phyloP scores from a whole-genome alignment of 2,888 invertebrate genomes.

The Ditula angustiorana region DNA sequence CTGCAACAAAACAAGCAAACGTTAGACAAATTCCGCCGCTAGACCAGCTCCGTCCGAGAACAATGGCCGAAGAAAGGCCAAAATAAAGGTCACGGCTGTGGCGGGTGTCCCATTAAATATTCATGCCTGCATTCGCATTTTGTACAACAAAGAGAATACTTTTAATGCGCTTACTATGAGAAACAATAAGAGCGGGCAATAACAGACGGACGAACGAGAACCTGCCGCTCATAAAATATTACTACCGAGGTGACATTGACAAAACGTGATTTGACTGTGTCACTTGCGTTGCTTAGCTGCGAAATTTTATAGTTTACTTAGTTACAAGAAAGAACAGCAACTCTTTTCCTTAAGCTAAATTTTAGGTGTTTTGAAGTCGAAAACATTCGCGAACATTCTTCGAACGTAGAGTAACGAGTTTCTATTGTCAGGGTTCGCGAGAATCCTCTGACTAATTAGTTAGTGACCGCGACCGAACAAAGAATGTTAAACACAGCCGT shows the following conservation, averaged over 20 bases:
- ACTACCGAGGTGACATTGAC: conserved; percentile 58
- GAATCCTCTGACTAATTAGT: conserved; percentile 34
- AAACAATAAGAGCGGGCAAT: conserved; percentile 48
- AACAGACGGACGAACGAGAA: conserved; percentile 33
- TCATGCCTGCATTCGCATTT: conserved; percentile 74
- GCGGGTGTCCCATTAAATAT: conserved; percentile 71
- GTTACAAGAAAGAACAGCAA: conserved; percentile 41
- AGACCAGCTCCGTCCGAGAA: conserved; percentile 56
- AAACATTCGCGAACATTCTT: conserved; percentile 15
- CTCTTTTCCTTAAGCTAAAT: not conserved
- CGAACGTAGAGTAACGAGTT: conserved; percentile 10
- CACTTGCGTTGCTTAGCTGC: conserved; percentile 50
- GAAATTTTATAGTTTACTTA: conserved; percentile 49
- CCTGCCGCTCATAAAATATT: conserved; percentile 53
- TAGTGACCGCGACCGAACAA: conserved; percentile 14
- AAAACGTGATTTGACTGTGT: conserved; percentile 52
- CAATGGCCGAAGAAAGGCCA: conserved; percentile 72
- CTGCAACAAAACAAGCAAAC: conserved; percentile 64
- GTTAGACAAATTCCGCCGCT: conserved; percentile 64
- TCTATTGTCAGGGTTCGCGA: conserved; percentile 31
- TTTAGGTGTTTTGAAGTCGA: conserved; percentile 2
- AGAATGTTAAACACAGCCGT: conserved; percentile 30
- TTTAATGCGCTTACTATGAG: conserved; percentile 59
- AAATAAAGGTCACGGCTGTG: conserved; percentile 76
- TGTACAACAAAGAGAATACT: conserved; percentile 67